phyloP scores from a whole-genome alignment of 2,888 invertebrate species.

The Drosophila helvetica region DNA sequence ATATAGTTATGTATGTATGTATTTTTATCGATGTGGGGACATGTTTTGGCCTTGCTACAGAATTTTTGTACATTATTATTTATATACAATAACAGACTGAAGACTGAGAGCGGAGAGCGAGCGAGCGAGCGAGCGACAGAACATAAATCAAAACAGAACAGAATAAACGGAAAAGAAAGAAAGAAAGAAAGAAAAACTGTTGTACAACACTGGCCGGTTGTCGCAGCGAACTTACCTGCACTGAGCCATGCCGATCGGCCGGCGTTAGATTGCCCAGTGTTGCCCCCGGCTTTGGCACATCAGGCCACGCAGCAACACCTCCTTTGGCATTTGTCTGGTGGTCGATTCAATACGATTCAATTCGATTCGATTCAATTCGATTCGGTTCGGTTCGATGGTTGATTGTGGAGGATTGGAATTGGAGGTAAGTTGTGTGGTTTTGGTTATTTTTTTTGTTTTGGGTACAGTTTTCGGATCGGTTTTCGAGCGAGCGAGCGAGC shows the following conservation, averaged over 20 bases:
- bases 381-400: slow-evolving; percentile 50
- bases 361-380: slow-evolving; percentile 35
- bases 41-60: slow-evolving; percentile 8
- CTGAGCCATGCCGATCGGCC: slow-evolving; percentile 98
- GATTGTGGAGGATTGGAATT: slow-evolving; percentile 43
- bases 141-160: slow-evolving; percentile 30
- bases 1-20: slow-evolving; percentile 6
- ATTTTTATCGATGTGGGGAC: not conserved
- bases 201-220: slow-evolving; percentile 73
- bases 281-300: slow-evolving; percentile 92
- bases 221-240: slow-evolving; percentile 89
- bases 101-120: slow-evolving; percentile 25
- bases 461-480: slow-evolving; percentile 38
- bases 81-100: slow-evolving; percentile 40
- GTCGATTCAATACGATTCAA: slow-evolving; percentile 3
- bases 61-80: slow-evolving; percentile 5
- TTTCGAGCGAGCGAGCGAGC: slow-evolving; percentile 42
- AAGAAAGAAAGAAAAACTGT: slow-evolving; percentile 24
- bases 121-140: slow-evolving; percentile 42
- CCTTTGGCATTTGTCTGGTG: slow-evolving; percentile 86
- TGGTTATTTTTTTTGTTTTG: slow-evolving; percentile 21
- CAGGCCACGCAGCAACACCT: slow-evolving; percentile 92
- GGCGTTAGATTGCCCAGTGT: slow-evolving; percentile 94
- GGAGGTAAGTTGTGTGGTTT: slow-evolving; percentile 17
- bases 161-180: slow-evolving; percentile 30